phyloP scores from a whole-genome alignment of 2,113 vertebrate species.

The Eudyptes chrysolophus region DNA sequence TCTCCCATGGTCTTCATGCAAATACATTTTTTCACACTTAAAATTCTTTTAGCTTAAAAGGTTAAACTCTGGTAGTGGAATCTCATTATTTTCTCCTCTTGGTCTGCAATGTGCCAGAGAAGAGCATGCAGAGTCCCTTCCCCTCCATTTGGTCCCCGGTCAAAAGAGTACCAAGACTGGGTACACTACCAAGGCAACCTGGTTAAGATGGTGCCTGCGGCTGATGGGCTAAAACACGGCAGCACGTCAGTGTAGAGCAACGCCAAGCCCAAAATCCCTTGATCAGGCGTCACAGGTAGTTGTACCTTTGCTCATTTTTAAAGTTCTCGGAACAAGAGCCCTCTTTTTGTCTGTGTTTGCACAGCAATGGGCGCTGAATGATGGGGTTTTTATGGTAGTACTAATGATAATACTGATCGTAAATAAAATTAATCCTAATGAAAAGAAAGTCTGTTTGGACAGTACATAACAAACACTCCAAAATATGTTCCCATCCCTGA shows the following conservation, averaged over 20 bases:
- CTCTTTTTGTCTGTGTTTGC: neutral
- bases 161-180: neutral
- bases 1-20: neutral
- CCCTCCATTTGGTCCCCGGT: neutral
- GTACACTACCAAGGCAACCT: neutral
- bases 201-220: neutral
- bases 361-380: too few relatives aligned
- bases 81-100: neutral
- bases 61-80: neutral
- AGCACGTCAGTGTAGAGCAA: accelerated
- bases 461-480: neutral
- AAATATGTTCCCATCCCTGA: neutral
- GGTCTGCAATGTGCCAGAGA: neutral
- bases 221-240: neutral
- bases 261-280: accelerated
- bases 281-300: accelerated
- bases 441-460: neutral
- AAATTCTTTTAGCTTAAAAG: neutral
- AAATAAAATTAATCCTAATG: neutral
- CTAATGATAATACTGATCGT: neutral
- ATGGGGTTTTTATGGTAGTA: neutral
- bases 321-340: neutral
- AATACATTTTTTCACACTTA: neutral
- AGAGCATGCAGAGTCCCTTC: neutral
- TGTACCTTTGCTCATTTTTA: neutral